Conservation (phyloP, 2,797 vertebrate species). For the Myotis pilosus region DNA sequence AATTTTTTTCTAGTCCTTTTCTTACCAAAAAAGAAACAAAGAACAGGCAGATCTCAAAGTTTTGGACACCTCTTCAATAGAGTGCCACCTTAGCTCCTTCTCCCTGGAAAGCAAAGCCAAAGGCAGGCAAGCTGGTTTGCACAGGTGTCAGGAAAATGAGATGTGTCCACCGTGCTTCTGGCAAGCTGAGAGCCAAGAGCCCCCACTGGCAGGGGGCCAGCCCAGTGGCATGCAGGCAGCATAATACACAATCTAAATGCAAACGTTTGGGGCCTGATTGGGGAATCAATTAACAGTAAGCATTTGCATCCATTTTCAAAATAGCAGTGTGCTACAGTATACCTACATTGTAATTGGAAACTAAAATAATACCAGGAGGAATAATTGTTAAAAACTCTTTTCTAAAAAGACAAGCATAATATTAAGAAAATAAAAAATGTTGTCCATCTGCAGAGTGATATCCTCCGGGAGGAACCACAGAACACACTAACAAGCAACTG, state of each 20-base stretch:
- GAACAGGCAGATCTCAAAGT: not conserved
- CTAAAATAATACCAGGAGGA: constrained; percentile 84
- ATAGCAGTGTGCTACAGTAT: constrained; percentile 78
- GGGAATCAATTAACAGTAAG: constrained; percentile 83
- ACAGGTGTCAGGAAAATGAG: constrained; percentile 59
- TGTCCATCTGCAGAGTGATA: constrained; percentile 79
- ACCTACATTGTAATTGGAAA: constrained; percentile 82
- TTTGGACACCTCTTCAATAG: constrained; percentile 1
- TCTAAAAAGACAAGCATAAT: constrained; percentile 83
- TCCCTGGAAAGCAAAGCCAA: constrained; percentile 53
- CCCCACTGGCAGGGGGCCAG: constrained; percentile 76
- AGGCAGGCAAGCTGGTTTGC: constrained; percentile 48
- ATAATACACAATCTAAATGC: constrained; percentile 78
- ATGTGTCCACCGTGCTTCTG: constrained; percentile 37
- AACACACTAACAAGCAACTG: constrained; percentile 80
- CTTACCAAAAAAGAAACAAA: not conserved
- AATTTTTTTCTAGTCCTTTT: not conserved
- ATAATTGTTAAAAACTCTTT: constrained; percentile 79
- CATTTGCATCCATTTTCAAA: constrained; percentile 83
- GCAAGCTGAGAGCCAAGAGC: constrained; percentile 60
- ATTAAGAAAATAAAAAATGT: constrained; percentile 83
- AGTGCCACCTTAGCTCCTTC: not conserved
- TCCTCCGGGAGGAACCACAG: constrained; percentile 73
- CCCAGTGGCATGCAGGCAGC: constrained; percentile 77
- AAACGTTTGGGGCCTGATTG: constrained; percentile 79